Evolutionary conservation across 2,113 vertebrate genomes (phyloP).

Genomic region (Carlito syrichta): DNA sequence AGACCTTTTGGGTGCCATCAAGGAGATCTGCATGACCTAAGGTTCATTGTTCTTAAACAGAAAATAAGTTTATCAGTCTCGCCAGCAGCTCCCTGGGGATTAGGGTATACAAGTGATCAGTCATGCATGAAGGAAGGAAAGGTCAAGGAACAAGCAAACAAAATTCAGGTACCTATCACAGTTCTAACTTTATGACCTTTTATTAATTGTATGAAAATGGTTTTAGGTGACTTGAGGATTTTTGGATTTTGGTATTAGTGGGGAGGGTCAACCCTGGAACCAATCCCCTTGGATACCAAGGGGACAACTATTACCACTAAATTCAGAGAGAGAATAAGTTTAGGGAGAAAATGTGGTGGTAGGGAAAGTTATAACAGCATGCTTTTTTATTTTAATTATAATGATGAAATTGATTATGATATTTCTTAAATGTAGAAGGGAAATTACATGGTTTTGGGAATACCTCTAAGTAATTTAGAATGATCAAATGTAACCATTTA

Average conservation of each 20-base stretch:
- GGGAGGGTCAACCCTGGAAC: background rate
- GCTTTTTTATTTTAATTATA: constrained; percentile 40
- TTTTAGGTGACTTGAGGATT: background rate
- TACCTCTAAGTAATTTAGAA: constrained; percentile 2
- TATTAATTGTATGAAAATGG: too few species aligned
- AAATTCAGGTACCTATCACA: too few species aligned
- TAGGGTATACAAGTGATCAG: too few species aligned
- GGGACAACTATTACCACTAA: background rate
- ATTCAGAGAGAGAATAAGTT: constrained; percentile 6
- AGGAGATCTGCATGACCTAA: too few species aligned
- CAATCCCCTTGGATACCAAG: background rate
- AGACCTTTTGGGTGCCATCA: too few species aligned
- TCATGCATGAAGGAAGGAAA: too few species aligned
- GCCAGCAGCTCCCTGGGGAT: too few species aligned
- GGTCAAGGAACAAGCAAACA: too few species aligned
- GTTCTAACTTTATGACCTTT: too few species aligned
- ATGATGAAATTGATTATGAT: background rate
- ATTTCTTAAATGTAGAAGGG: background rate
- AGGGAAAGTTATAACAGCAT: background rate
- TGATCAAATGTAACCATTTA: background rate
- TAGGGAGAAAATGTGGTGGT: constrained; percentile 5
- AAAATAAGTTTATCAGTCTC: too few species aligned
- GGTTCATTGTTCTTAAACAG: too few species aligned
- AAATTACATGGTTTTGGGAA: background rate
- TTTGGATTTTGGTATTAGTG: background rate